Evolutionary conservation across 2,888 invertebrate genomes (phyloP), one percentile per base, ranked within the genome.

Genomic region (Yponomeuta evonymella): DNA sequence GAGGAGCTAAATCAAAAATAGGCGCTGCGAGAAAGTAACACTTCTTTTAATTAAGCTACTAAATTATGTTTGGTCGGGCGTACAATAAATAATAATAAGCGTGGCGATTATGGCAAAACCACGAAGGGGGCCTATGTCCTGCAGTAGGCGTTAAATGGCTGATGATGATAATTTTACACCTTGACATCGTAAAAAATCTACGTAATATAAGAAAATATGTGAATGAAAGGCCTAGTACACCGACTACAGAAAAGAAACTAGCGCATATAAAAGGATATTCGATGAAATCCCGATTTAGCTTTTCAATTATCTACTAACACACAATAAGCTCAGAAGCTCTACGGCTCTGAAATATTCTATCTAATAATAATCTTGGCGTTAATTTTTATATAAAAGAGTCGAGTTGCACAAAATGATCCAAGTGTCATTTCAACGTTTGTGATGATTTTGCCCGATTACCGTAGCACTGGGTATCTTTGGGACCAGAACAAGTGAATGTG

Each of bases 1-100:
- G 65, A 30, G 67, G n/a, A 23, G n/a, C 15, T 67, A 67, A 67
- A 67, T 67, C 67, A 36, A n/a, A 29, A 48, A 48, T 67, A 15
- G 51, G 51, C 15, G 51, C 51, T 15, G 15, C 51, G 12, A 58
- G 51, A 58, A 58, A 58, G 51, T 58, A 58, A 58, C 51, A 58
- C 51, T 58, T 58, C 12, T 58, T 58, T 58, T 58, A 58, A 58
- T 58, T 12, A 58, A 58, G 51, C 51, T 58, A 58, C 51, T 15
- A 58, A 58, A 58, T 58, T 58, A 58, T 58, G 15, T 15, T 58
- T 58, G 12, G 51, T 58, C 51, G 12, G 51, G 1, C 12, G 15
- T 58, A 12, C 15, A 58, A 58, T 58, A 58, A 58, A 58, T 58
- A 2, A 58, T 58, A 58, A 58, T 58, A 15, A 5, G 23, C 23